Base-by-base conservation (phyloP, 2,888 invertebrate genomes). In the Allophyes oxyacanthae region DNA sequence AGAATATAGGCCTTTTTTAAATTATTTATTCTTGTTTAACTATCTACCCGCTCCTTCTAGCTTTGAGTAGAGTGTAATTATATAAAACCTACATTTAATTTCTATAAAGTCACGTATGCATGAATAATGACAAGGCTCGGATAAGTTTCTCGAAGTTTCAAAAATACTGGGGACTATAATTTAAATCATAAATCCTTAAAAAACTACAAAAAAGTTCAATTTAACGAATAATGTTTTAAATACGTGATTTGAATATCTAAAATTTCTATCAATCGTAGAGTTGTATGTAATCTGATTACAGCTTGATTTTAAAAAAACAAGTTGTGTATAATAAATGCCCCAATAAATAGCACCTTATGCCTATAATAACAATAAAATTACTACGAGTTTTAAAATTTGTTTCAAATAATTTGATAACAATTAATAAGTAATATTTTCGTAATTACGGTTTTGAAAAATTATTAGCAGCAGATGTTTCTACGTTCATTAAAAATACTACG, bases 311-410 rank as follows among this genome's bases (percentile, higher is more conserved):
- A 54, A 70, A 62, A 69, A 43, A 62, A 69, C 55, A 64, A 57
- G 32, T 25, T 54, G 37, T 54, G 13, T 59, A 40, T 52, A 55
- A 60, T 25, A 52, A 59, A 66, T 55, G 33, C 8, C 58, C 52
- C 56, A 67, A 30, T 46, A 58, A 46, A 58, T 52, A 55, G 38
- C 68, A 70, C 63, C 73, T 67, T 72, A 70, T 26, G 25, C 51
- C 51, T 70, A 59, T 42, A 30, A 15, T 56, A 57, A 53, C 30
- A 48, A 42, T 50, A 49, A 54, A 51, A 66, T 72, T 49, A 55
- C 51, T 54, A 52, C 10, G 11, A 46, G 15, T 55, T 59, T 42
- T 11, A 43, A 50, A 44, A 44, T 49, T 64, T 10, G 25, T 56
- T 43, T 28, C 10, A 14, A 40, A 33, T 37, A 41, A 46, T 44